Evolutionary conservation across 2,797 vertebrate genomes (phyloP).

Genomic region (Erpetoichthys calabaricus): DNA sequence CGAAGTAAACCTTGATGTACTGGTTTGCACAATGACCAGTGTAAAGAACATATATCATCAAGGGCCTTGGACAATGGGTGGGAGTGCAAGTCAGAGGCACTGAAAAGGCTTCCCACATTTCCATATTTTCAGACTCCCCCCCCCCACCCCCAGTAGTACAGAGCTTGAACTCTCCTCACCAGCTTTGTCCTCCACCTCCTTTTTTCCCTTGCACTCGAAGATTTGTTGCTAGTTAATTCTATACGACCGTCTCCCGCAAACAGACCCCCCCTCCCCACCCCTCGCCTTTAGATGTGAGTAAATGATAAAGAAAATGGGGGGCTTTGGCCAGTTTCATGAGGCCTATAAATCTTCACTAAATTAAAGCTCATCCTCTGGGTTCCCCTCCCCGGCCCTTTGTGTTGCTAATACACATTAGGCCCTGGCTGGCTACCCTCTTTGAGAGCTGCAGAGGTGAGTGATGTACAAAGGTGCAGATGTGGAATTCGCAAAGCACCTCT

Average conservation of each 20-base stretch:
- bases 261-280: too few species aligned
- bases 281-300: conserved; percentile 47
- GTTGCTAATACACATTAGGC: conserved; percentile 73
- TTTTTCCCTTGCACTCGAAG: conserved; percentile 29
- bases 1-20: conserved; percentile 19
- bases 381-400: conserved; percentile 59
- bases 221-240: conserved; percentile 59
- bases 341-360: conserved; percentile 82
- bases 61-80: conserved; percentile 21
- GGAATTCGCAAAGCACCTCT: conserved; percentile 64
- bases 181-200: conserved; percentile 21
- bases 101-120: conserved; percentile 32
- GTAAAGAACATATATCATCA: conserved; percentile 34
- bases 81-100: conserved; percentile 30
- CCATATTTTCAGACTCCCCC: conserved; percentile 43
- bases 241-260: conserved; percentile 47
- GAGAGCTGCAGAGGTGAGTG: conserved; percentile 48
- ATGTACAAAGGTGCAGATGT: conserved; percentile 71
- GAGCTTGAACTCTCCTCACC: conserved; percentile 28
- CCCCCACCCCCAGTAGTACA: conserved; percentile 18
- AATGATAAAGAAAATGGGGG: conserved; percentile 66
- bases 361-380: conserved; percentile 60
- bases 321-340: conserved; percentile 72
- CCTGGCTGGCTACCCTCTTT: conserved; percentile 80
- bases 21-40: conserved; percentile 29